Evolutionary conservation across 2,797 vertebrate species (phyloP).

Genomic region (Psittacula echo): DNA sequence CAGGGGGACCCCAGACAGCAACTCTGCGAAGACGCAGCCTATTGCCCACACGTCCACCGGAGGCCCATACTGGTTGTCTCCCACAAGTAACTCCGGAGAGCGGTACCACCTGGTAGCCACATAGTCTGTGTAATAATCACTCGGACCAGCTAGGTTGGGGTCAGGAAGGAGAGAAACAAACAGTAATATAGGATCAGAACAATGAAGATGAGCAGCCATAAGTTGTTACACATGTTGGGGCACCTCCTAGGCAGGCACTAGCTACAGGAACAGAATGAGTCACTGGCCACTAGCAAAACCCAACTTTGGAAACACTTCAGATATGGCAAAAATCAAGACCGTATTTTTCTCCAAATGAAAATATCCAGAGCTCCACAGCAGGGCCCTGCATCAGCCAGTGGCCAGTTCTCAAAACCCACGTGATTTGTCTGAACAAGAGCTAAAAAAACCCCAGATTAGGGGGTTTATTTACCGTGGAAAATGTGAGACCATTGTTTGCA

Average conservation of each 20-base stretch:
- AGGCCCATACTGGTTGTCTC: slow-evolving; percentile 91
- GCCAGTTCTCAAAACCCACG: background rate
- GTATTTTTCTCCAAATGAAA: background rate
- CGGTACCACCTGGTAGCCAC: slow-evolving; percentile 96
- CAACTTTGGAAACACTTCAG: background rate
- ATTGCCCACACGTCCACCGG: slow-evolving; percentile 95
- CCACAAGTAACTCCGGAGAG: slow-evolving; percentile 91
- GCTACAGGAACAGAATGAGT: background rate
- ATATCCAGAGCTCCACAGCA: background rate
- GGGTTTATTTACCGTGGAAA: slow-evolving; percentile 19
- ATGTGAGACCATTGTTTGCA: slow-evolving; percentile 17
- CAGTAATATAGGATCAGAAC: background rate
- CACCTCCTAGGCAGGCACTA: background rate
- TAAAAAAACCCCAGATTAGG: background rate
- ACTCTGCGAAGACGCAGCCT: slow-evolving; percentile 93
- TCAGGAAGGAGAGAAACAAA: background rate
- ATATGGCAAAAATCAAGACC: background rate
- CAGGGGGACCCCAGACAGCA: slow-evolving; percentile 88
- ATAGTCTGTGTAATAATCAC: slow-evolving; percentile 94
- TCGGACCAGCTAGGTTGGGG: slow-evolving; percentile 84
- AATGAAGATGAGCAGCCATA: fast-evolving
- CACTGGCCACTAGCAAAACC: background rate
- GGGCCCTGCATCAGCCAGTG: background rate
- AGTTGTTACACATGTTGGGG: background rate
- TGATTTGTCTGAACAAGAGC: slow-evolving; percentile 11